Percentiles rank a stretch among this genome's conserved stretches.
These are phyloP conservation scores for Helobdella robusta DNA, from an alignment of 2,888 invertebrate genomes.

Conservation along the genomic window DNA sequence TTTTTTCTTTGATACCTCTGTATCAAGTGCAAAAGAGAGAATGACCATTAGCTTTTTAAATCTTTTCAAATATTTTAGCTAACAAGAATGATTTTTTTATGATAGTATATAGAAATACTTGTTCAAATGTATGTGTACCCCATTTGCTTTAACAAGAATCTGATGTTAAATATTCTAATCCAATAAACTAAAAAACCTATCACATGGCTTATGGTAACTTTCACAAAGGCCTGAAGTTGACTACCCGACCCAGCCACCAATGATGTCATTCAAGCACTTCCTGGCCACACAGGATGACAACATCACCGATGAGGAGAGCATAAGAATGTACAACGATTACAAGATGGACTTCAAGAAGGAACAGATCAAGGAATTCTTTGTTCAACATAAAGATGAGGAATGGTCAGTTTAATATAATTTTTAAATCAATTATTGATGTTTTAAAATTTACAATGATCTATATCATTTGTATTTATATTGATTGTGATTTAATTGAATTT, in stretches of 20 bases:
- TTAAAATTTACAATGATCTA: background rate
- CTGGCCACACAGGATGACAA: constrained; percentile 90
- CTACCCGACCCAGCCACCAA: constrained; percentile 73
- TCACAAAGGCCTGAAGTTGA: constrained; percentile 34
- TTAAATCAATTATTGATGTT: background rate
- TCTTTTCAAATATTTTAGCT: no score
- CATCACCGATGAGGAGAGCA: constrained; percentile 84
- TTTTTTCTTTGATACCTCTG: no score
- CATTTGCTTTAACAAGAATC: no score
- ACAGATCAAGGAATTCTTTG: constrained; percentile 95
- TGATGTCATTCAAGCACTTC: constrained; percentile 95
- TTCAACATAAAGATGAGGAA: constrained; percentile 98
- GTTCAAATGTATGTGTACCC: no score
- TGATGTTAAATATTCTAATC: no score
- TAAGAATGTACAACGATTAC: constrained; percentile 93
- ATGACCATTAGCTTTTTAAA: no score
- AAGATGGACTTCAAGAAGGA: constrained; percentile 90
- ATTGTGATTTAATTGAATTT: background rate
- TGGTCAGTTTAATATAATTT: constrained; percentile 60
- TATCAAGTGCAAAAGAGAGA: no score
- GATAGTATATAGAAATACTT: no score
- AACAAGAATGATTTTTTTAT: no score
- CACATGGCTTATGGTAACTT: no score
- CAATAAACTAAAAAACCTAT: no score
- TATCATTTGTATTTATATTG: background rate